A percentile compares a stretch with the other conserved stretches of the same genome.
These are phyloP conservation scores for Daphoenositta chrysoptera DNA, from an alignment of 2,113 vertebrate genomes.

Conservation along the genomic window DNA sequence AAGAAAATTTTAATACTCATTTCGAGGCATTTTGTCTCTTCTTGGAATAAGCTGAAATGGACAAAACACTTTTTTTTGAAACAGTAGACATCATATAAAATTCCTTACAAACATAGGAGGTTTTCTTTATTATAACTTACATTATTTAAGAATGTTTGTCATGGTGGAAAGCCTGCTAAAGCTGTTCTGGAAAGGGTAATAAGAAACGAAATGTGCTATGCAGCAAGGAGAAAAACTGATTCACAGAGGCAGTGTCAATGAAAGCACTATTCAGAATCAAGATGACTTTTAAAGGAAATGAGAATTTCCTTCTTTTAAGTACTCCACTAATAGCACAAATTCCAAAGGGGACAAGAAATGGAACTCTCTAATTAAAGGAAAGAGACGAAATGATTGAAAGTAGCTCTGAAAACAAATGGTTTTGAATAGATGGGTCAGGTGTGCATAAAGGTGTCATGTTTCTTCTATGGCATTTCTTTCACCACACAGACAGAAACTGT, in stretches of 20 bases:
- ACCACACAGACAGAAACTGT: slow-evolving; percentile 34
- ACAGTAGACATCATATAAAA: background rate
- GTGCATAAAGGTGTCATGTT: background rate
- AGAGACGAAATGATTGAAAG: background rate
- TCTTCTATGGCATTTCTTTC: background rate
- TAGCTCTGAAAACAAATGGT: background rate
- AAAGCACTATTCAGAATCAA: background rate
- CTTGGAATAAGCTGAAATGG: background rate
- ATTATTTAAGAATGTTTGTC: background rate
- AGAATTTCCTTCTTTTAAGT: background rate
- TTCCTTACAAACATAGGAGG: background rate
- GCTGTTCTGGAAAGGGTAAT: background rate
- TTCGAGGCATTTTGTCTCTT: background rate
- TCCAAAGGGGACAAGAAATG: background rate
- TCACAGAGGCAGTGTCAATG: background rate
- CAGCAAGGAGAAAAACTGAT: background rate
- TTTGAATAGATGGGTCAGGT: slow-evolving; percentile 26
- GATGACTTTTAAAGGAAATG: background rate
- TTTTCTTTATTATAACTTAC: background rate
- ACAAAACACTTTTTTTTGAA: background rate
- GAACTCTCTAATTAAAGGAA: background rate
- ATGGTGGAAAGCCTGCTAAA: background rate
- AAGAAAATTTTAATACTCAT: background rate
- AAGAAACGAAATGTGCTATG: background rate
- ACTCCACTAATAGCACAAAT: background rate